Conservation (phyloP, 2,888 invertebrate genomes). For the Thymelicus sylvestris region DNA sequence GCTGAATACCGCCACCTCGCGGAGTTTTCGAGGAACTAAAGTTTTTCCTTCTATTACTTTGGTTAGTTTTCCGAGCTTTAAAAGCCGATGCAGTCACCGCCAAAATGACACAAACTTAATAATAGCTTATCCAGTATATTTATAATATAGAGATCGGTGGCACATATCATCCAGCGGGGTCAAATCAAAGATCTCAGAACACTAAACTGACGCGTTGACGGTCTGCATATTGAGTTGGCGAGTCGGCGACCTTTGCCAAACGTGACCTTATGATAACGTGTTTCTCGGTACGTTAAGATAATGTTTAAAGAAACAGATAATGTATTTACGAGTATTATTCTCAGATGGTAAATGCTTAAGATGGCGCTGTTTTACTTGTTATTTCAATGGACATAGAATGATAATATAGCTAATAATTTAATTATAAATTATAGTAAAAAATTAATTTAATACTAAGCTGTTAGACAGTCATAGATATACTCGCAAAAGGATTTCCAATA, state of each 20-base stretch:
- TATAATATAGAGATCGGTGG: slow-evolving; percentile 13
- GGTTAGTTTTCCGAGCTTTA: too few relatives aligned
- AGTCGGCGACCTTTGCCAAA: slow-evolving; percentile 58
- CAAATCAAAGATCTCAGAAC: slow-evolving; percentile 43
- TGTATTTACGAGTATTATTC: neutral
- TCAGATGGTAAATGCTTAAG: neutral
- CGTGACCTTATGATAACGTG: slow-evolving; percentile 66
- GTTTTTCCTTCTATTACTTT: neutral
- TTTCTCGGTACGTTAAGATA: slow-evolving; percentile 52
- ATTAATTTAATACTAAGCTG: too few relatives aligned
- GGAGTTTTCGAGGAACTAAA: neutral
- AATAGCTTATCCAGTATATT: neutral
- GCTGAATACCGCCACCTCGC: neutral
- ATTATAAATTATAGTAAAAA: too few relatives aligned
- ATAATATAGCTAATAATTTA: too few relatives aligned
- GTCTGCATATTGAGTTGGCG: neutral
- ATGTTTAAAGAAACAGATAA: slow-evolving; percentile 27
- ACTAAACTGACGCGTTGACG: slow-evolving; percentile 18
- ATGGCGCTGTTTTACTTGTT: neutral
- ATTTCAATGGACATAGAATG: neutral
- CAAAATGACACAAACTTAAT: too few relatives aligned
- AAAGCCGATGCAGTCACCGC: too few relatives aligned
- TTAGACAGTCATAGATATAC: too few relatives aligned
- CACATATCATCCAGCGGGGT: slow-evolving; percentile 37
- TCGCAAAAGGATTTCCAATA: too few relatives aligned